A percentile compares a stretch with the other conserved stretches of the same genome.
Conservation (phyloP, 2,797 vertebrate species). For the Hirundo rustica region DNA sequence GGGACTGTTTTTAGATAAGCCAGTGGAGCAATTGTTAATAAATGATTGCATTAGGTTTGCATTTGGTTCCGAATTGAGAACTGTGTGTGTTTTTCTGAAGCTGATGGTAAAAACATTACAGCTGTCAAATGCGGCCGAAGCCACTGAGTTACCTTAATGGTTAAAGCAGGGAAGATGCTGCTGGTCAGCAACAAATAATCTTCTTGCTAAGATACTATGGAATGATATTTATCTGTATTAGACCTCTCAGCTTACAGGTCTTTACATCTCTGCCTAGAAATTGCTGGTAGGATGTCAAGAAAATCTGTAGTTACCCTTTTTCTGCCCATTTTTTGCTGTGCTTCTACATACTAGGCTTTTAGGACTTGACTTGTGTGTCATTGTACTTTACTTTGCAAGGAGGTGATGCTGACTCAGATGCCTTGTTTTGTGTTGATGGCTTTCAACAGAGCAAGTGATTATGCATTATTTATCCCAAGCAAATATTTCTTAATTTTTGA, state of each 20-base stretch:
- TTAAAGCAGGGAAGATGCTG: not conserved
- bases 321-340: not conserved
- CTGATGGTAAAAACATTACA: not conserved
- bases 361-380: not conserved
- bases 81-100: not conserved
- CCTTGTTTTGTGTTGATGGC: not conserved
- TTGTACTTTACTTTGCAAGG: not conserved
- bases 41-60: not conserved
- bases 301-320: not conserved
- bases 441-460: not conserved
- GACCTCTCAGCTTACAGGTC: not conserved
- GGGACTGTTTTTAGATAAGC: not conserved
- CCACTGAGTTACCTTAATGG: not conserved
- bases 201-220: not conserved
- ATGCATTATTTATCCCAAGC: not conserved
- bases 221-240: not conserved
- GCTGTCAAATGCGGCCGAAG: not conserved
- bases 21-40: not conserved
- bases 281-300: not conserved
- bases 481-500: not conserved
- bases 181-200: not conserved
- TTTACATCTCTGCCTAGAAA: not conserved
- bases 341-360: accelerated
- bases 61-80: not conserved
- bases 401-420: not conserved